Evolutionary conservation across 2,888 invertebrate genomes (phyloP), one percentile per base, ranked within the genome.

Genomic region (Bombylius discolor): DNA sequence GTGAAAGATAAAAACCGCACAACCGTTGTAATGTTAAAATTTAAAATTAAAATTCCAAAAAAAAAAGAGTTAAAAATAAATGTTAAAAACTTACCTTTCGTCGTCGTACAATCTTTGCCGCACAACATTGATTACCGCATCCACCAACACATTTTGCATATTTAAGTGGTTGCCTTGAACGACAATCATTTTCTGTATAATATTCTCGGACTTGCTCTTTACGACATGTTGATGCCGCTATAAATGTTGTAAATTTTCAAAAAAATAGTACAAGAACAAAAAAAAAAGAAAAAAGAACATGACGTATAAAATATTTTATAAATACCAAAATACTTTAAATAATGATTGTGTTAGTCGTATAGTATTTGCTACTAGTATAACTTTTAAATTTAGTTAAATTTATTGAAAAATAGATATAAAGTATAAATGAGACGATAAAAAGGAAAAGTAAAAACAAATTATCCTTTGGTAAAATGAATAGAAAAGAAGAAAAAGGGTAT

Each of bases 201-300:
- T 87, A 88, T 73, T 94, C 94, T 61, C 90, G 83, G 56, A 89
- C 89, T 70, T 92, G 90, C 70, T 93, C 90, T 76, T 94, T 89
- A 65, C 86, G 82, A 72, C 91, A 92, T 54, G 85, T 84, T 51
- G 89, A 85, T 53, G 83, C 87, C 83, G 70, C 65, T 76, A 68
- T 56, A 63, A 63, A 57, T 56, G 48, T 23, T 53, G 64, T 58
- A 63, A 59, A 57, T 47, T 62, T 61, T 61, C 60, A 60, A 59
- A 47, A 23, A 11, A 31, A 11, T 5, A 31, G 47, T n/a, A 46
- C 6, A 14, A 46, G 23, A 23, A 23, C 23, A 23, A 23, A 23
- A 23, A 23, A 23, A 23, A 23, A 11, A 12, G 44, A 44, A 44
- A 44, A 44, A n/a, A n/a, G n/a, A n/a, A n/a, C n/a, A n/a, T n/a